Conservation (phyloP, 2,888 invertebrate species). For the Tipula confusa region DNA sequence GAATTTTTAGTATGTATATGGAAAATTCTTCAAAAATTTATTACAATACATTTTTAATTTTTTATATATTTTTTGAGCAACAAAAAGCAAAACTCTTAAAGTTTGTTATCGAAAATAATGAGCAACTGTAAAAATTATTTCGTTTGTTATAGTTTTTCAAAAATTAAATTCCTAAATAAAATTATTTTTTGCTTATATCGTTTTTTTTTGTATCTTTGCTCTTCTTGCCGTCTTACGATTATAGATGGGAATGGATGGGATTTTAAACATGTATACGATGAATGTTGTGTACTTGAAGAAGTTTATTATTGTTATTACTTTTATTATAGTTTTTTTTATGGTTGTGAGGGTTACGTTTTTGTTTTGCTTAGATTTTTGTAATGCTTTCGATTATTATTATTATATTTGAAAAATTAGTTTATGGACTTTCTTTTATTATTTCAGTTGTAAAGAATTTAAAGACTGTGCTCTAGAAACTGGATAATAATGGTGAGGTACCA, state of each 20-base stretch:
- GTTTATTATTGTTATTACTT: background rate
- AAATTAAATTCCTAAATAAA: background rate
- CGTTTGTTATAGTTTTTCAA: background rate
- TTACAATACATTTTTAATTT: background rate
- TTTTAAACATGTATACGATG: background rate
- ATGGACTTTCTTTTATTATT: too few species aligned
- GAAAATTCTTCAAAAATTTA: background rate
- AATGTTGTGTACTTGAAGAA: background rate
- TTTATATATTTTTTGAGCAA: background rate
- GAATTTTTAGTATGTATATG: background rate
- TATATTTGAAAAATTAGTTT: too few species aligned
- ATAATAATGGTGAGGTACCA: too few species aligned
- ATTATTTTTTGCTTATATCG: background rate
- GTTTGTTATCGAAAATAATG: background rate
- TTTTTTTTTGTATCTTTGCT: background rate
- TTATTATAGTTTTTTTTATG: background rate
- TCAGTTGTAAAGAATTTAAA: too few species aligned
- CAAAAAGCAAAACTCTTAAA: background rate
- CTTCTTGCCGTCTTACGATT: background rate
- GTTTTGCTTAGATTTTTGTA: too few species aligned
- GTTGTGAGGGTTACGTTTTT: background rate
- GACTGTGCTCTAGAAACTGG: too few species aligned
- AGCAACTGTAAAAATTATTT: conserved; percentile 1
- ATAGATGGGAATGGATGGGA: background rate
- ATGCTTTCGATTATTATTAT: too few species aligned